Base-by-base conservation (phyloP, 2,888 invertebrate genomes). In the Graphium colonna region DNA sequence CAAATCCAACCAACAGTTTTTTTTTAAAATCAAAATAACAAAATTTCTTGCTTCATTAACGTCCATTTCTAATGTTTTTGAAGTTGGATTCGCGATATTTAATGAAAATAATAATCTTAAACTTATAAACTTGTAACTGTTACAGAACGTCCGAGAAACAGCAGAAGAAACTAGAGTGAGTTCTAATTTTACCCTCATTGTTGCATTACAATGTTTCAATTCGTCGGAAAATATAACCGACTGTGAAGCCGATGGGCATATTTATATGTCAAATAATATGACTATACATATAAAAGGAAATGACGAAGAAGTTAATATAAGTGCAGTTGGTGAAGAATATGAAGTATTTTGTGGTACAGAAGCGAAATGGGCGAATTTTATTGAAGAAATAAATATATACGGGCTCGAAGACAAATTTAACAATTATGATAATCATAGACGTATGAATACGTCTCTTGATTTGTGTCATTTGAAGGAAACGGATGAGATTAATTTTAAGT, bases 351-450 rank as follows among this genome's bases (percentile, higher is more conserved):
- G 89, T 56, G 60, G 70, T 28, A 51, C 13, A 8, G 40, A 58
- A 48, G 63, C 69, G 15, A 42, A 63, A 15, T 80, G 77, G 71
- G 61, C 74, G 1, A 66, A 65, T 10, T 55, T 41, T 1, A 62
- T 90, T 1, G 60, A 56, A 36, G 68, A 76, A 53, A 60, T 89
- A 4, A 71, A 64, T 15, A 64, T 90, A 3, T 90, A 80, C 50
- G 90, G 90, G 3, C 69, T 91, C 3, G 65, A 74, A 26, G 66
- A 72, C 4, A 64, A 71, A 40, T 45, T 74, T 7, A 89, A 90
- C 55, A 88, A 89, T 62, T 92, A 72, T 45, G 89, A 89, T 59
- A 60, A 80, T 43, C 63, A 73, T 48, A 77, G 64, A 60, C 54
- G 67, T 38, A 55, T 82, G 3, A 51, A n/a, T 9, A 53, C 54